These are phyloP conservation scores for Ptychobarbus kaznakovi DNA, from an alignment of 2,797 vertebrate genomes.

Conservation along the genomic window DNA sequence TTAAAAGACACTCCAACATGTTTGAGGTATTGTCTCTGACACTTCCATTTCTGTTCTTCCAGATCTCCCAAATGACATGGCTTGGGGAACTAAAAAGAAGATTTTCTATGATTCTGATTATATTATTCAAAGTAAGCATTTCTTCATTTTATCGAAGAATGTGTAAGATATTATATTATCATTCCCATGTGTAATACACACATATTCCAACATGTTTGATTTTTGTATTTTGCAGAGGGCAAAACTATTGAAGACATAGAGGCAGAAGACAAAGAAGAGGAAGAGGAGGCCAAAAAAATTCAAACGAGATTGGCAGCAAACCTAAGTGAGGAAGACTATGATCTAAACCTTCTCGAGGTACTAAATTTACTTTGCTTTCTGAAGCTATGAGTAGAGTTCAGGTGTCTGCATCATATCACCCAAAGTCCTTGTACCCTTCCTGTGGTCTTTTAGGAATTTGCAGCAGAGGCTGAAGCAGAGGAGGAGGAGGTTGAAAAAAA, in stretches of 20 bases:
- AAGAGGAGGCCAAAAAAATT: conserved; percentile 90
- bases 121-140: conserved; percentile 71
- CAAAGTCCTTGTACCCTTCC: background rate
- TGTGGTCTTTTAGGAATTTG: conserved; percentile 71
- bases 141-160: background rate
- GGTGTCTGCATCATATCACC: conserved; percentile 4
- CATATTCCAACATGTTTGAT: background rate
- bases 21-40: background rate
- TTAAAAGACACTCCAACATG: background rate
- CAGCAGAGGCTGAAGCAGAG: conserved; percentile 60
- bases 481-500: conserved; percentile 72
- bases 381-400: background rate
- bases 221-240: conserved; percentile 68
- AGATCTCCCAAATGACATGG: conserved; percentile 88
- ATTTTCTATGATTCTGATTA: conserved; percentile 91
- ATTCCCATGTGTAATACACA: background rate
- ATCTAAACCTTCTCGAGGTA: conserved; percentile 83
- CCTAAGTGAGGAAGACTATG: conserved; percentile 92
- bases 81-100: conserved; percentile 92
- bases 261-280: conserved; percentile 91
- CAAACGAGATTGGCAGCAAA: conserved; percentile 86
- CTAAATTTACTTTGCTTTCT: background rate
- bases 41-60: background rate
- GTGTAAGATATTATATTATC: background rate
- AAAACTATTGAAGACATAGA: conserved; percentile 81